Conservation (phyloP, 2,113 vertebrate genomes). For the Podilymbus podiceps region DNA sequence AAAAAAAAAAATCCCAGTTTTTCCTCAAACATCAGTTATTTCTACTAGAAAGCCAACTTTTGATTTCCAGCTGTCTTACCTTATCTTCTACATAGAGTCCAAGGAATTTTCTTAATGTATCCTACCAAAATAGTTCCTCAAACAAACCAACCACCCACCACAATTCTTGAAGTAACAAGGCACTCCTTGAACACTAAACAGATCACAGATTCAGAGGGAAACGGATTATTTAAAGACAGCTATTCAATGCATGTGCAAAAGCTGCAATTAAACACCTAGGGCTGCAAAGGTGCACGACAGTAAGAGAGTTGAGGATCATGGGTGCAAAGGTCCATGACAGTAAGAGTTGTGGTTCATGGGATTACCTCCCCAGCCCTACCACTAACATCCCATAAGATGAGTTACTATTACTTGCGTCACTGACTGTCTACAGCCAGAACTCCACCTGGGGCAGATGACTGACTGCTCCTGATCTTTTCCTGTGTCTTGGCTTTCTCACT, state of each 20-base stretch:
- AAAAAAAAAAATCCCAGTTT: background rate
- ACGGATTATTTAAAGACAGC: background rate
- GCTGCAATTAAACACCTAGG: background rate
- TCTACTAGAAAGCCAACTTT: background rate
- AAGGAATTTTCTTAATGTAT: background rate
- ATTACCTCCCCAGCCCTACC: background rate
- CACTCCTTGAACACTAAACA: background rate
- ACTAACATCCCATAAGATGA: background rate
- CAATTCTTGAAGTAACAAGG: background rate
- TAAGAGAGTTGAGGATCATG: background rate
- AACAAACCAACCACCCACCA: background rate
- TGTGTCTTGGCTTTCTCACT: background rate
- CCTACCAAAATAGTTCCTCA: background rate
- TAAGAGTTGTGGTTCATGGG: background rate
- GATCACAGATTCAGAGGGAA: background rate
- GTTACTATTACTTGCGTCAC: background rate
- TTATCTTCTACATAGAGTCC: background rate
- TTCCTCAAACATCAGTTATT: background rate
- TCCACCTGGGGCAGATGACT: background rate
- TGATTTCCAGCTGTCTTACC: background rate
- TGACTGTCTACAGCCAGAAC: background rate
- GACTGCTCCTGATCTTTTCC: background rate
- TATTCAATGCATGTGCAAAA: background rate
- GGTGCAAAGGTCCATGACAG: background rate
- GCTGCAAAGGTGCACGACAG: background rate